A percentile compares a stretch with the other conserved stretches of the same genome.
phyloP scores from a whole-genome alignment of 2,888 invertebrate genomes.

The Drosophila neoperkinsi region DNA sequence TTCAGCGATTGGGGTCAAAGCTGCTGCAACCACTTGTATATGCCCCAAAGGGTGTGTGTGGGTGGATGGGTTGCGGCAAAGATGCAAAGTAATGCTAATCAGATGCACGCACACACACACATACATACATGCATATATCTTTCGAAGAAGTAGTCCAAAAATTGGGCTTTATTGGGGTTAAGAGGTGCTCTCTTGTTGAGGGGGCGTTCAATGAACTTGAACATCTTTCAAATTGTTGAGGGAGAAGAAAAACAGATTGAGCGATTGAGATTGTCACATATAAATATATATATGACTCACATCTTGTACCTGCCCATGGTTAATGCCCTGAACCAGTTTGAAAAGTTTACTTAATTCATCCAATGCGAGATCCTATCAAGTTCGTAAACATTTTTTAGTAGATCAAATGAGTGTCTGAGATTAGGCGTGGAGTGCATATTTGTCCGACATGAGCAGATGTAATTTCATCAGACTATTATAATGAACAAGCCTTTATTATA shows the following conservation, averaged over 20 bases:
- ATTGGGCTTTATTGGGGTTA: constrained; percentile 44
- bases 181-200: constrained; percentile 27
- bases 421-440: neutral
- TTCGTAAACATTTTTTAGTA: neutral
- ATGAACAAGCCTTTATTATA: neutral
- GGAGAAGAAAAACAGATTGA: neutral
- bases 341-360: neutral
- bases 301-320: neutral
- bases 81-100: constrained; percentile 26
- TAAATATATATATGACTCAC: neutral
- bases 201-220: constrained; percentile 56
- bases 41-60: constrained; percentile 33
- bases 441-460: neutral
- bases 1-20: constrained; percentile 57
- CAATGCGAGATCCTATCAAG: neutral
- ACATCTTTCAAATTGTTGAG: neutral
- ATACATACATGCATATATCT: neutral
- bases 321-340: neutral
- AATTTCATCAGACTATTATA: neutral
- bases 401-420: neutral
- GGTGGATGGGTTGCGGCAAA: constrained; percentile 38
- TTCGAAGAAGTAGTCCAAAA: constrained; percentile 1
- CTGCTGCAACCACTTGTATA: constrained; percentile 35
- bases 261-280: neutral
- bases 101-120: neutral